Base-by-base conservation (phyloP, 2,888 invertebrate genomes). In the Athalia circularis region DNA sequence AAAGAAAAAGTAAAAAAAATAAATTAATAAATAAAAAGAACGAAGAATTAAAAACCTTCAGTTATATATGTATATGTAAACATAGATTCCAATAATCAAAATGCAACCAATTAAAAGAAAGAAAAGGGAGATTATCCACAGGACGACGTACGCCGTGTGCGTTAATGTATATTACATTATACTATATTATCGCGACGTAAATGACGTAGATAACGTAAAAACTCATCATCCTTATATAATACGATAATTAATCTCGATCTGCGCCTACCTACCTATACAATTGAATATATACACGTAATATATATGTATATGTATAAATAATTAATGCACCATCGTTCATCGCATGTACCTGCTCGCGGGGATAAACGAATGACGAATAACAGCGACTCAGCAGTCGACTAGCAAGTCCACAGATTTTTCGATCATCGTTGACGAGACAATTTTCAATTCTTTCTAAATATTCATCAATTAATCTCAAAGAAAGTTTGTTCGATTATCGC, bases 51-150 rank as follows among this genome's bases (percentile, higher is more conserved):
- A 54, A 9, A 54, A 11, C 54, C 11, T 54, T 7, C 11, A 4
- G 54, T 11, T n/a, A 11, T 52, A 7, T n/a, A n/a, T 54, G 52
- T n/a, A 50, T 47, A 50, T 67, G 67, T 67, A 54, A 52, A 6
- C 13, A 70, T 57, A 65, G 48, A 13, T 43, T 43, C 47, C 47
- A 15, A 74, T 74, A 74, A 74, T 74, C 74, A 74, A 74, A 74
- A 61, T 74, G 7, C 59, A 61, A 48, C 57, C 61, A 61, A 61
- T 74, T 67, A 15, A 54, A 5, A 65, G 6, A 65, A 65, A 65
- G n/a, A 6, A 43, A 29, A 65, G 29, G 15, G 61, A 9, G 43
- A 65, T n/a, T 7, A 47, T 29, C 29, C 29, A 9, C 13, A 65
- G 9, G 47, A 47, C 13, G 13, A 8, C 48, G 45, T 47, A n/a